A percentile compares a stretch with the other conserved stretches of the same genome.
Evolutionary conservation across 2,888 invertebrate species (phyloP).

Genomic region (Xanthia icteritia): DNA sequence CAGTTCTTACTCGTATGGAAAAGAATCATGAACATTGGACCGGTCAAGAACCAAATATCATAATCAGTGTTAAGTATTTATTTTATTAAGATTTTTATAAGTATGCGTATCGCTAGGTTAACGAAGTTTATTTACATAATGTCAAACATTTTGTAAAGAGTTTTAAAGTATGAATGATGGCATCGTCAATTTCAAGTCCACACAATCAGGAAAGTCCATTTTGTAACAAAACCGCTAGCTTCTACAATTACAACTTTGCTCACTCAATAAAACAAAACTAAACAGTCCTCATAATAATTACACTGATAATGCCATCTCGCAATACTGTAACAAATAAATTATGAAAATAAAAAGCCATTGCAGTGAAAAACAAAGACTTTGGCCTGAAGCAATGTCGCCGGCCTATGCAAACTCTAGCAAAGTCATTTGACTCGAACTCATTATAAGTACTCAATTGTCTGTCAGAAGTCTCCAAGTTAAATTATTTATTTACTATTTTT

Average conservation of each 20-base stretch:
- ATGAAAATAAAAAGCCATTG: slow-evolving; percentile 49
- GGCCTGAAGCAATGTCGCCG: slow-evolving; percentile 29
- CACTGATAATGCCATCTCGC: not conserved
- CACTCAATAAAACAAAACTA: not conserved
- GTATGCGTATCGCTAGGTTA: not conserved
- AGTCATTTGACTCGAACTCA: slow-evolving; percentile 61
- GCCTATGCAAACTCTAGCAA: slow-evolving; percentile 57
- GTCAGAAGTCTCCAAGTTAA: slow-evolving; percentile 19
- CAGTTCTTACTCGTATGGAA: not conserved
- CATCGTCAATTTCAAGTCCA: not conserved
- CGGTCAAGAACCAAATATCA: not conserved
- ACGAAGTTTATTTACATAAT: not conserved
- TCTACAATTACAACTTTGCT: not conserved
- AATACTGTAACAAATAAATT: slow-evolving; percentile 33
- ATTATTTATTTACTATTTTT: slow-evolving; percentile 42
- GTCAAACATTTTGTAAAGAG: not conserved
- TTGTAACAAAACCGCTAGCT: not conserved
- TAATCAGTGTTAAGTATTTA: not conserved
- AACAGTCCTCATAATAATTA: slow-evolving; percentile 22
- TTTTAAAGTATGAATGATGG: not conserved
- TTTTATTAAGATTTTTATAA: not conserved
- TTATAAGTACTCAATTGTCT: slow-evolving; percentile 54
- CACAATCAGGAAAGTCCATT: not conserved
- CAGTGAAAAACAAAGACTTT: slow-evolving; percentile 27
- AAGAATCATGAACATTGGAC: not conserved